Conservation (phyloP, 2,888 invertebrate species). For the Lutraria lutraria region DNA sequence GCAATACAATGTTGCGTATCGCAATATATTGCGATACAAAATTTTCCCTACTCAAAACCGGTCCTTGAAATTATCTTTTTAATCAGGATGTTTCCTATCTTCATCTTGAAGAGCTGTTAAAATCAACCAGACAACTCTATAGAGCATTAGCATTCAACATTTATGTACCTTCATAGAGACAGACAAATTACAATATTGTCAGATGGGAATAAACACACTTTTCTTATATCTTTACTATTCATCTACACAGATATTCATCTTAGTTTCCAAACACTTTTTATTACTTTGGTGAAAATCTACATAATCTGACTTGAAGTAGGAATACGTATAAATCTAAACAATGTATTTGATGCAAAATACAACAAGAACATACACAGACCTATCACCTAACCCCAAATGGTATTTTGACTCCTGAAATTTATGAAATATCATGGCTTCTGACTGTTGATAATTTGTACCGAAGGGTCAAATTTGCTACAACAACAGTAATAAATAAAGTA, state of each 20-base stretch:
- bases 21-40: too few relatives aligned
- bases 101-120: slow-evolving; percentile 9
- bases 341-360: neutral
- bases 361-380: neutral
- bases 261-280: neutral
- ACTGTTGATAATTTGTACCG: too few relatives aligned
- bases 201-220: neutral
- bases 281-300: neutral
- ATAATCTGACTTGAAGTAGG: neutral
- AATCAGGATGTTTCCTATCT: neutral
- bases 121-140: neutral
- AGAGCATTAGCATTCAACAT: neutral
- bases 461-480: too few relatives aligned
- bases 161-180: neutral
- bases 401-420: too few relatives aligned
- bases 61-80: neutral
- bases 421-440: too few relatives aligned
- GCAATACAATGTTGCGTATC: too few relatives aligned
- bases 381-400: too few relatives aligned
- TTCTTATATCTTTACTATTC: neutral
- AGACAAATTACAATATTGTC: neutral
- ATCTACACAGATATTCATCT: neutral
- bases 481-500: too few relatives aligned
- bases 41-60: neutral
- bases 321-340: neutral